phyloP scores from a whole-genome alignment of 2,888 invertebrate species.

The Ramazzottius varieornatus region DNA sequence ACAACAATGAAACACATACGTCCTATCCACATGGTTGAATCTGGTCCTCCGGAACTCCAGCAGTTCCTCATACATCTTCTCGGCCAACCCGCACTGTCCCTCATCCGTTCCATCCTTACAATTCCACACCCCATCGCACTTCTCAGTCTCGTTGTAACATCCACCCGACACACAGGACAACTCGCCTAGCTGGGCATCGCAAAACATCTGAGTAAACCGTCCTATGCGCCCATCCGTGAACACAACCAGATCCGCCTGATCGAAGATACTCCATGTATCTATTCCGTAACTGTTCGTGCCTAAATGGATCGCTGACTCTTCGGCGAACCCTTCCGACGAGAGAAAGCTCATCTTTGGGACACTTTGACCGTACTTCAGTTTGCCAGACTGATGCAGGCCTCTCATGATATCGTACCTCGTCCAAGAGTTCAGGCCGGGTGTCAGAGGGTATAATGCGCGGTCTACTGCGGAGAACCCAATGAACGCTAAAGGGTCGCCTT shows the following conservation, averaged over 20 bases:
- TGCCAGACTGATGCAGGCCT: not conserved
- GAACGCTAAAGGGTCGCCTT: slow-evolving; percentile 75
- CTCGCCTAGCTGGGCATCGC: slow-evolving; percentile 29
- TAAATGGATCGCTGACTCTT: not conserved
- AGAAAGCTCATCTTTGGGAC: not conserved
- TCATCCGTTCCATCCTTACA: slow-evolving; percentile 67
- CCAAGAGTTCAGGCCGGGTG: not conserved
- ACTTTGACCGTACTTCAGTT: not conserved
- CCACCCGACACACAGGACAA: slow-evolving; percentile 46
- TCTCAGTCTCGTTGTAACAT: slow-evolving; percentile 45
- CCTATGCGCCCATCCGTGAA: slow-evolving; percentile 52
- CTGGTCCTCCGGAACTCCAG: not conserved
- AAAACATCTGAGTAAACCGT: slow-evolving; percentile 25
- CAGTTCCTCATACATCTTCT: not conserved
- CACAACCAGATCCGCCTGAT: slow-evolving; percentile 49
- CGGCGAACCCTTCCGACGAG: not conserved
- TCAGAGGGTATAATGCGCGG: slow-evolving; percentile 59
- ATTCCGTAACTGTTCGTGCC: not conserved
- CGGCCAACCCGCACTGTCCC: slow-evolving; percentile 34
- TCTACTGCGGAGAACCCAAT: slow-evolving; percentile 73
- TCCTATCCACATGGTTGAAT: not conserved
- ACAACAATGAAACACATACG: not conserved
- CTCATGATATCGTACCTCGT: not conserved
- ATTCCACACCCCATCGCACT: slow-evolving; percentile 48
- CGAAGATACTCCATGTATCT: not conserved